Percentiles rank a stretch among this genome's conserved stretches.
phyloP scores from a whole-genome alignment of 1,140 invertebrate genomes.

The Daktulosphaira vitifoliae region DNA sequence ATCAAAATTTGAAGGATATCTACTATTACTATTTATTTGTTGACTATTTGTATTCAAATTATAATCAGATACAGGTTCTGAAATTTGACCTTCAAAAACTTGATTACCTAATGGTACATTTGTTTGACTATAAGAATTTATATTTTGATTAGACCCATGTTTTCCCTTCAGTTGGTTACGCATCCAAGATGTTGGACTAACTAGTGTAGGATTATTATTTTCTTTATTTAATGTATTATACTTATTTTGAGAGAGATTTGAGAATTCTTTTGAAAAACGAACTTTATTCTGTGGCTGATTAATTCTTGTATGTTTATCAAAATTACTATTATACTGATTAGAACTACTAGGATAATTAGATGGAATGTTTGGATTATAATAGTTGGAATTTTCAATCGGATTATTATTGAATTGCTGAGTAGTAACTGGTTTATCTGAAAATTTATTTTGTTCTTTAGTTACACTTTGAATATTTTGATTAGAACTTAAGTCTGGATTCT shows the following conservation, averaged over 20 bases:
- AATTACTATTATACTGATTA: background rate
- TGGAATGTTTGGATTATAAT: background rate
- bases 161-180: conserved; percentile 1
- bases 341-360: background rate
- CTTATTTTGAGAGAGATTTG: background rate
- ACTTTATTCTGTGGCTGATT: conserved; percentile 6
- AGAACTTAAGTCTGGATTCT: too few relatives aligned
- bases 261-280: background rate
- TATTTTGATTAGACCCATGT: background rate
- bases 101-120: background rate
- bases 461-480: background rate
- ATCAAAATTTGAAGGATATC: background rate
- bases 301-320: background rate
- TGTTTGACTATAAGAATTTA: background rate
- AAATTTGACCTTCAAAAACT: background rate
- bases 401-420: background rate
- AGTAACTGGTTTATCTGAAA: background rate
- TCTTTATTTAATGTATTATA: background rate
- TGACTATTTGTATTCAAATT: conserved; percentile 3
- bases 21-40: background rate
- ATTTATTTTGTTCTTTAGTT: background rate
- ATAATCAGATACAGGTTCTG: background rate
- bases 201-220: conserved; percentile 5
- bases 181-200: conserved; percentile 23
- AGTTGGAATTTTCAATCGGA: background rate